Base-by-base conservation (phyloP, 2,113 vertebrate species). In the Todiramphus saurophagus region DNA sequence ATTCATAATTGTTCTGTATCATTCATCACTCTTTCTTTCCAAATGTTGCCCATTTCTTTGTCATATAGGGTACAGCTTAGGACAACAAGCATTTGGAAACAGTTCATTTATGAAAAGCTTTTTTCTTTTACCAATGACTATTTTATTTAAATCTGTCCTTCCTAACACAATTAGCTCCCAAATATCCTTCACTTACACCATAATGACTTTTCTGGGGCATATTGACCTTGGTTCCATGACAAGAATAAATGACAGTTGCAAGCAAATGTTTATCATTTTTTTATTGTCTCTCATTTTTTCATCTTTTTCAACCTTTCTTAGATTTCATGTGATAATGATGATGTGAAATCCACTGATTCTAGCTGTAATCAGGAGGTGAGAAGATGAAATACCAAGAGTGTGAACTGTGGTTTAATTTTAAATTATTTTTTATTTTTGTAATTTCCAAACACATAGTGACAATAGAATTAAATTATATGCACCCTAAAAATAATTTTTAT, bases 311-410 rank as follows among this genome's bases (percentile, higher is more conserved):
- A 13, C 0, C 4, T 83, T 77, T 84, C 35, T 16, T 53, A 46
- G 53, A 30, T 55, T 77, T 74, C 25, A n/a, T 0, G 0, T 43
- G 16, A 43, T 21, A 68, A 20, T 3, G 3, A 4, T 51, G 4
- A 18, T 7, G 2, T 56, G 23, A 82, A 81, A 75, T 33, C 33
- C 19, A 20, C 15, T 24, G 35, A 69, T 8, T 76, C 31, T 44
- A 41, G 17, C 15, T 30, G 10, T 11, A 86, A 41, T 41, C 11
- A 62, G 9, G 21, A 85, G 19, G 44, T 64, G 69, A 64, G 10
- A 72, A 67, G 12, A 53, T 28, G 4, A 69, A 83, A 62, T 39
- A 58, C 3, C 2, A 73, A 18, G 10, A 55, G 3, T 63, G 2
- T 67, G 33, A 90, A 81, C 63, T 37, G 12, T 41, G 10, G 14